Base-by-base conservation (phyloP, 2,797 vertebrate genomes). In the Tragopan temminckii region DNA sequence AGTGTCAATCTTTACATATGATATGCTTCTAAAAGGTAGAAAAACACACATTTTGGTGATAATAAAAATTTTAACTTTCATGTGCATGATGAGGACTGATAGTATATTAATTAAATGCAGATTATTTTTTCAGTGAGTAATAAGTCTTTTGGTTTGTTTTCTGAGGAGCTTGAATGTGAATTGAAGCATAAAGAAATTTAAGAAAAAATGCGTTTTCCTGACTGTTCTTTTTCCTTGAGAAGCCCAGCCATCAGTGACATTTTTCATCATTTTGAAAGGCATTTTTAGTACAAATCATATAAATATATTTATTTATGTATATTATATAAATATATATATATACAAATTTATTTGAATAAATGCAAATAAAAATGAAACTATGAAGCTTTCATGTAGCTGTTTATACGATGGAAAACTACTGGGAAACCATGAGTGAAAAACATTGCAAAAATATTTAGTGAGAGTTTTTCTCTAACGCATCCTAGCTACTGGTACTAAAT, bases 211-310 rank as follows among this genome's bases (percentile, higher is more conserved):
- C 38, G 61, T 0, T 0, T 68, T 71, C 29, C 36, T 36, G 48
- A 35, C 8, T 90, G 9, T 40, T 70, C 38, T 85, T 68, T 83
- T 38, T 43, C 68, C 70, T 58, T 66, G 36, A 83, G 66, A 84
- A 81, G n/a, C 42, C 17, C 35, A 74, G 59, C 42, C 38, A 29
- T 11, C 42, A 43, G 46, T 67, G 52, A 24, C 14, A 18, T 74
- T 77, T 92, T 88, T 87, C n/a, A 67, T 80, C 25, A 19, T 63
- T 40, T 8, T 67, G 52, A 92, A 82, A 89, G 48, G 17, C 13
- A 16, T 38, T 89, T 81, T 90, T 89, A 38, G 38, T 87, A 81
- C 45, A 79, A 95, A 82, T 68, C 24, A 55, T 43, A 43, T 18
- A 43, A 43, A 43, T 43, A 43, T 43, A 43, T 43, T 7, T 43